A percentile compares a stretch with the other conserved stretches of the same genome.
Conservation (phyloP, 2,888 invertebrate species). For the Drosophila longiperda region DNA sequence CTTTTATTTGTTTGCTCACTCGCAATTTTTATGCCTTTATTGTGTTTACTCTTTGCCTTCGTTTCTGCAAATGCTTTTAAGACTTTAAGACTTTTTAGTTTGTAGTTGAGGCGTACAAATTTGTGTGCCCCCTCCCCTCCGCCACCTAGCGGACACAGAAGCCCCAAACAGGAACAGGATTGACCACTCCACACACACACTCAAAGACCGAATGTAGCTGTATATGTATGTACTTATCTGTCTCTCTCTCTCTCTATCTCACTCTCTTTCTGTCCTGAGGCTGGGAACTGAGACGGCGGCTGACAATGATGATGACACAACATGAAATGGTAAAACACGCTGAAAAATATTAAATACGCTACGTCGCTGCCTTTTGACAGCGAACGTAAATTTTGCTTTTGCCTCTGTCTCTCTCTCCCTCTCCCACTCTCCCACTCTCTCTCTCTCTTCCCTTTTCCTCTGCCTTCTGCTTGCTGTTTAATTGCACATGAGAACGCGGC, state of each 20-base stretch:
- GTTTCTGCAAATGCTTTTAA: constrained; percentile 81
- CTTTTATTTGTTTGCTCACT: constrained; percentile 79
- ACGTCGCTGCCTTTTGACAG: constrained; percentile 83
- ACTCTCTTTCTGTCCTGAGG: not conserved
- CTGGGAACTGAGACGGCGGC: constrained; percentile 30
- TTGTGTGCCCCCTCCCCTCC: constrained; percentile 41
- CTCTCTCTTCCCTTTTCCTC: not conserved
- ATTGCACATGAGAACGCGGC: constrained; percentile 70
- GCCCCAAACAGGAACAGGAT: constrained; percentile 64
- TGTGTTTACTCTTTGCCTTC: constrained; percentile 78
- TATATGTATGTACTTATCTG: constrained; percentile 32
- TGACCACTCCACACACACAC: constrained; percentile 38
- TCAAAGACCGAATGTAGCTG: constrained; percentile 20
- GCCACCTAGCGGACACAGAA: constrained; percentile 25
- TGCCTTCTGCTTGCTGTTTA: constrained; percentile 57
- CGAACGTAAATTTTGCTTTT: constrained; percentile 83
- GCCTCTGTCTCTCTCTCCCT: constrained; percentile 25
- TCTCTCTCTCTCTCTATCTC: not conserved
- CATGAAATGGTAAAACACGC: constrained; percentile 84
- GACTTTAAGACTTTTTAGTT: constrained; percentile 79
- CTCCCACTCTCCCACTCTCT: not conserved
- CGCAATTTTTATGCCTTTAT: constrained; percentile 81
- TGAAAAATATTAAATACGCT: constrained; percentile 84
- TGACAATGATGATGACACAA: constrained; percentile 83
- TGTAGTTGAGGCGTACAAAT: constrained; percentile 79